phyloP scores from a whole-genome alignment of 2,113 vertebrate species.

The Odocoileus virginianus region DNA sequence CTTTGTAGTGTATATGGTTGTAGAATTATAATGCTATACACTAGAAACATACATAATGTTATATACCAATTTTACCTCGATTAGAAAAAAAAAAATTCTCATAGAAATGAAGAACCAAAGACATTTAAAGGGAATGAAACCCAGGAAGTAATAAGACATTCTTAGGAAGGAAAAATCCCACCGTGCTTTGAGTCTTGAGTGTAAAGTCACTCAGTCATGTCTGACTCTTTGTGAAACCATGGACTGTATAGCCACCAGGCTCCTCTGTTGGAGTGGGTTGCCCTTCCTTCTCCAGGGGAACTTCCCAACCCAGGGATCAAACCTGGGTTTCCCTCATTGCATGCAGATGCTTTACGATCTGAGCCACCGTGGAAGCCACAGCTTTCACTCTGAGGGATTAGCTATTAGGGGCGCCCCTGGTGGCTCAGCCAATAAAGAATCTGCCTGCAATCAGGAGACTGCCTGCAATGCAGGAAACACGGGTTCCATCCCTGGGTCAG shows the following conservation, averaged over 20 bases:
- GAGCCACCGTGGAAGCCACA: background rate
- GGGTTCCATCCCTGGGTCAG: background rate
- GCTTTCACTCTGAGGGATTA: background rate
- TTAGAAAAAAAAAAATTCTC: background rate
- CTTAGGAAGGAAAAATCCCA: background rate
- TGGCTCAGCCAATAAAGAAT: background rate
- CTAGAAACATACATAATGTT: background rate
- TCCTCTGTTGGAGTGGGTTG: background rate
- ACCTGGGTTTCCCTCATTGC: accelerated
- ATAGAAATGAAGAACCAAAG: background rate
- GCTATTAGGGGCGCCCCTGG: background rate
- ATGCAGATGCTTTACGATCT: background rate
- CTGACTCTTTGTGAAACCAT: background rate
- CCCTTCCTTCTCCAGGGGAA: background rate
- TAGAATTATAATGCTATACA: background rate
- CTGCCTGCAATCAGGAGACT: background rate
- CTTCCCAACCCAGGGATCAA: background rate
- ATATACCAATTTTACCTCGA: background rate
- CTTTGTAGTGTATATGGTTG: background rate
- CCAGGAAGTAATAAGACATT: background rate
- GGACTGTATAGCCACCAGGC: background rate
- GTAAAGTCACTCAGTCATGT: background rate
- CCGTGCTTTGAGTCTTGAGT: background rate
- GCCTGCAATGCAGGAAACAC: background rate
- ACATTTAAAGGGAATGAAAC: background rate